phyloP scores from a whole-genome alignment of 2,888 invertebrate species.

The Synergus laeviventris region DNA sequence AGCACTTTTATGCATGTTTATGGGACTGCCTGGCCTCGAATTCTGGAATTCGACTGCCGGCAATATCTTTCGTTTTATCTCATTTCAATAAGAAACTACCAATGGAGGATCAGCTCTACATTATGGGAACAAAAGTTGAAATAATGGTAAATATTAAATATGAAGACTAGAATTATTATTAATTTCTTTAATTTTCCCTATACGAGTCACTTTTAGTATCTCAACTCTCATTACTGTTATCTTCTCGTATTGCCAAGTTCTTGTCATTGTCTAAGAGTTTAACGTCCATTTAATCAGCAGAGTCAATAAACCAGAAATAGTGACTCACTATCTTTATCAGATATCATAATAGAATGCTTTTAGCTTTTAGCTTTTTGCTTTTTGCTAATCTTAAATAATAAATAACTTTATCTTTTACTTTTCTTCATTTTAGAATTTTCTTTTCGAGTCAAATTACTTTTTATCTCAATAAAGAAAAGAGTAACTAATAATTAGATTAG shows the following conservation, averaged over 20 bases:
- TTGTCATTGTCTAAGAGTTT: not conserved
- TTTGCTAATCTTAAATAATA: not conserved
- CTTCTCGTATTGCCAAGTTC: not conserved
- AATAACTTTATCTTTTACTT: not conserved
- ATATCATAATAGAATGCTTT: not conserved
- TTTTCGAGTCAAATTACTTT: not conserved
- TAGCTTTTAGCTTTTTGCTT: not conserved
- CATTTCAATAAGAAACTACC: constrained; percentile 88
- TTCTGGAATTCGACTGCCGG: constrained; percentile 88
- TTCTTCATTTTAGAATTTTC: not conserved
- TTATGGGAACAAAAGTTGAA: constrained; percentile 90
- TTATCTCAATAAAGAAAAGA: not conserved
- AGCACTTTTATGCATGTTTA: constrained; percentile 90
- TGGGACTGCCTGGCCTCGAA: constrained; percentile 92
- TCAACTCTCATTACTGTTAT: constrained; percentile 1
- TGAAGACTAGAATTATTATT: not conserved
- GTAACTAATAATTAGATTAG: not conserved
- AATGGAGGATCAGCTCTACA: constrained; percentile 88
- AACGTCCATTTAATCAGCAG: not conserved
- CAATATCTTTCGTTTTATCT: constrained; percentile 86
- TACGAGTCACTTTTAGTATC: not conserved
- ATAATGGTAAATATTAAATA: constrained; percentile 81
- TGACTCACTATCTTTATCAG: constrained; percentile 1
- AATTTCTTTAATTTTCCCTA: not conserved
- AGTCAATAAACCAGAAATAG: constrained; percentile 18